phyloP scores from a whole-genome alignment of 2,113 vertebrate species.

The Illadopsis cleaveri region DNA sequence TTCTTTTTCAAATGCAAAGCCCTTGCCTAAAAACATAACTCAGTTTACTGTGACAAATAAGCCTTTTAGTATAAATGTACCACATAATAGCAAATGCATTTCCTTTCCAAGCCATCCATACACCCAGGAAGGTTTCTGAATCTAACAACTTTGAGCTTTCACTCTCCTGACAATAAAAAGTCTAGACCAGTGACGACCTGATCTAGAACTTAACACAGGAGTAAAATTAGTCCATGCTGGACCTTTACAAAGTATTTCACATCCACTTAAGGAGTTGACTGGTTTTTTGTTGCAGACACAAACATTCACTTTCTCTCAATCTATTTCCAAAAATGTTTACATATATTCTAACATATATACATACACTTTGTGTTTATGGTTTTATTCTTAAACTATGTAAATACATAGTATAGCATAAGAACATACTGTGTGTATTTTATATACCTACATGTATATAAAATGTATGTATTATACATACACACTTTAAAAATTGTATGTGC shows the following conservation, averaged over 20 bases:
- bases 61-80: neutral
- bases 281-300: neutral
- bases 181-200: neutral
- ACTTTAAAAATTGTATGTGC: neutral
- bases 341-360: neutral
- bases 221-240: neutral
- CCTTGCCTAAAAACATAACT: neutral
- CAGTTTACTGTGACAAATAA: neutral
- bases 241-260: neutral
- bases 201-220: neutral
- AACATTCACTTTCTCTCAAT: neutral
- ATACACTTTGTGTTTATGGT: neutral
- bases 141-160: neutral
- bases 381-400: neutral
- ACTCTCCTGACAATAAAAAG: neutral
- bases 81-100: neutral
- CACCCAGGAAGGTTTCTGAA: neutral
- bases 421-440: neutral
- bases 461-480: neutral
- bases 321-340: neutral
- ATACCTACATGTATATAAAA: neutral
- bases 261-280: neutral
- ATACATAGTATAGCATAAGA: neutral
- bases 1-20: neutral
- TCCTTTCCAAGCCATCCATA: neutral